These are phyloP conservation scores for Romanomermis culicivorax DNA, from an alignment of 2,888 invertebrate species.

Conservation along the genomic window DNA sequence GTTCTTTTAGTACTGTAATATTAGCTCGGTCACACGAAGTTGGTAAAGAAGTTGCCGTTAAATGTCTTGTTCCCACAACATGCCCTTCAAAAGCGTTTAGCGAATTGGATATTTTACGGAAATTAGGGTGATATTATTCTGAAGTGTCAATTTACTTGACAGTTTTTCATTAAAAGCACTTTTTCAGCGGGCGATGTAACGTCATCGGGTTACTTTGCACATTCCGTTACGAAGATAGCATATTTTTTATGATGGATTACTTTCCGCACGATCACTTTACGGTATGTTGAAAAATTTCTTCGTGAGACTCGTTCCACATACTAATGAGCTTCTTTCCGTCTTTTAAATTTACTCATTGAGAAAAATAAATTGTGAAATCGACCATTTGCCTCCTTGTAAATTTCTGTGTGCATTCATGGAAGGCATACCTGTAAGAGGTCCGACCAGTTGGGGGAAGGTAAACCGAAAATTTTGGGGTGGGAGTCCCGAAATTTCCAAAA, in stretches of 20 bases:
- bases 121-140: conserved; percentile 27
- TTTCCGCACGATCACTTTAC: conserved; percentile 57
- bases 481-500: too few relatives aligned
- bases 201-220: conserved; percentile 49
- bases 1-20: not conserved
- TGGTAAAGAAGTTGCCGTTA: conserved; percentile 47
- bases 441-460: too few relatives aligned
- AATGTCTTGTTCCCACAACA: conserved; percentile 64
- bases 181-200: conserved; percentile 51
- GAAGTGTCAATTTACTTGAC: not conserved
- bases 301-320: too few relatives aligned
- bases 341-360: conserved; percentile 3
- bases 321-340: too few relatives aligned
- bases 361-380: not conserved
- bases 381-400: too few relatives aligned
- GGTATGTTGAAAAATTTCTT: conserved; percentile 36
- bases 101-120: conserved; percentile 51
- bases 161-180: not conserved
- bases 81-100: conserved; percentile 57
- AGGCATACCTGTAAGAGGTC: too few relatives aligned
- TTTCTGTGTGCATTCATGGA: too few relatives aligned
- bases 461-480: too few relatives aligned
- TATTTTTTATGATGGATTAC: conserved; percentile 71
- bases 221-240: conserved; percentile 39
- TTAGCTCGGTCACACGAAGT: conserved; percentile 32